phyloP scores from a whole-genome alignment of 2,797 vertebrate species.

The Erethizon dorsatum region DNA sequence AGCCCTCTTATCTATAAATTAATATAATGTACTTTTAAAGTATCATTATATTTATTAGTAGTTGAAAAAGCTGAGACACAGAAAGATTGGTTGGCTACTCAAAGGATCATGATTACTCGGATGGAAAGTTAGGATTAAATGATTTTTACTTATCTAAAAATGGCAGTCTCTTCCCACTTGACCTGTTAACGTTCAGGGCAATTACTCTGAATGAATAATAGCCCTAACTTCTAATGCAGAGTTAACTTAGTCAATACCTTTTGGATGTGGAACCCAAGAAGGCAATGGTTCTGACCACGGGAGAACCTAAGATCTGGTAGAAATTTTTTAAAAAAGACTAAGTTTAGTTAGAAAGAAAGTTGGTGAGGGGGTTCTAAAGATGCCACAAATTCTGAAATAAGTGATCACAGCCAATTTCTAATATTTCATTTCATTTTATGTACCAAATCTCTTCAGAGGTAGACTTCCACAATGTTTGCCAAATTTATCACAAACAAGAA shows the following conservation, averaged over 20 bases:
- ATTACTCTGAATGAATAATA: not conserved
- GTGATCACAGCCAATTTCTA: not conserved
- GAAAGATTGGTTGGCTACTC: not conserved
- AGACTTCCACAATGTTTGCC: not conserved
- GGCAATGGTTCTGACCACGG: not conserved
- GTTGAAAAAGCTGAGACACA: slow-evolving; percentile 28
- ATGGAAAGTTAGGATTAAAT: not conserved
- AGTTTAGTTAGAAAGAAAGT: not conserved
- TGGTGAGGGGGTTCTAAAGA: not conserved
- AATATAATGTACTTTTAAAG: slow-evolving; percentile 66
- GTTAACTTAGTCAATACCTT: not conserved
- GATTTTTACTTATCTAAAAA: not conserved
- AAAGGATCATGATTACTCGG: not conserved
- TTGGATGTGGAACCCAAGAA: not conserved
- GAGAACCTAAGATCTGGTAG: not conserved
- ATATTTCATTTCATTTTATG: not conserved
- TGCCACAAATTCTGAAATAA: slow-evolving; percentile 41
- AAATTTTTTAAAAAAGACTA: not conserved
- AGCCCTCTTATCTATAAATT: slow-evolving; percentile 42
- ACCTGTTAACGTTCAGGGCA: not conserved
- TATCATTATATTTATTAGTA: slow-evolving; percentile 21
- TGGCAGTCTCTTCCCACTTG: not conserved
- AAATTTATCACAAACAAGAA: not conserved
- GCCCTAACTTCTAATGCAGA: not conserved
- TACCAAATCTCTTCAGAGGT: not conserved